Evolutionary conservation across 1,140 invertebrate species (phyloP), one percentile per base, ranked within the genome.

Genomic region (Cheumatopsyche charites): DNA sequence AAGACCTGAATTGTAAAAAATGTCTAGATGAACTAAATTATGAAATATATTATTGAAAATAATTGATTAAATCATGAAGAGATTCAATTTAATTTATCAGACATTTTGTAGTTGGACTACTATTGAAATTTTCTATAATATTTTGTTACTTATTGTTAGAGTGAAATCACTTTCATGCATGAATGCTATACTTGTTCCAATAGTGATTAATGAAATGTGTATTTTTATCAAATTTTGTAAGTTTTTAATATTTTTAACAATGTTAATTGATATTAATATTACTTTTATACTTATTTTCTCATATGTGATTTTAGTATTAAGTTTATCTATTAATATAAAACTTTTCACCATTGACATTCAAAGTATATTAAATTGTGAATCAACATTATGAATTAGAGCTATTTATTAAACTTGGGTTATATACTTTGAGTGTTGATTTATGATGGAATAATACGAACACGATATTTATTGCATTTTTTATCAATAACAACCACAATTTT

Each of bases 141-240:
- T 36, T 36, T 36, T 70, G 41, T 70, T 69, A 13, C 43, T n/a
- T 19, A 21, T 70, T 25, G 62, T 43, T 12, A 70, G 43, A 15
- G 17, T 49, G 55, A 15, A 36, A 70, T 62, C 15, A 36, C 62
- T 47, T 62, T 62, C 62, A 25, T 70, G 43, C 19, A 42, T 29
- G 29, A 66, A 1, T 45, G 62, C 15, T 29, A 4, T 5, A 12
- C 19, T 26, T 66, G 19, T 66, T 26, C 29, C 43, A 4, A 15
- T 62, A 29, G 13, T 62, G 58, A 62, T 17, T 11, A 62, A 62
- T 29, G 5, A 62, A 62, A 62, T 62, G 19, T 17, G 47, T 15
- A 52, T 17, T 52, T 17, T 21, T 5, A 3, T 52, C 3, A 21
- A 45, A 45, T 45, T 11, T 62, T 62, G 15, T 62, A n/a, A 15